phyloP scores from a whole-genome alignment of 2,113 vertebrate species.

The Sminthopsis crassicaudata region DNA sequence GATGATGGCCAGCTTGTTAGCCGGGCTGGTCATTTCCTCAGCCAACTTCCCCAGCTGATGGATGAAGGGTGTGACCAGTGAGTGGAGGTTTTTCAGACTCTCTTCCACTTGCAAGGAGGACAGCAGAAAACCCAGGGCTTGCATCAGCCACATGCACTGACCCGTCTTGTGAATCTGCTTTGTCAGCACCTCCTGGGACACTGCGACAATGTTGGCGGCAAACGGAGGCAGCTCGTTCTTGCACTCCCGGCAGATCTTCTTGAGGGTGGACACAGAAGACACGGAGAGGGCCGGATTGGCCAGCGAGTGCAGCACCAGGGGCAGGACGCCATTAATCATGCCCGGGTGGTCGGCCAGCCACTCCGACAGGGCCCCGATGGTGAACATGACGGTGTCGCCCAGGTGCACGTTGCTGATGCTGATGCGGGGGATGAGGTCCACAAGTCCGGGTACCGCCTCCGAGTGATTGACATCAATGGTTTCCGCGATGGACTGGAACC shows the following conservation, averaged over 20 bases:
- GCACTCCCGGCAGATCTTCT: slow-evolving; percentile 99
- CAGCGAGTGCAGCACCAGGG: slow-evolving; percentile 95
- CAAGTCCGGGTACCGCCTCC: too few species aligned
- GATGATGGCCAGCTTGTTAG: slow-evolving; percentile 98
- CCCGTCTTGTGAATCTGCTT: slow-evolving; percentile 97
- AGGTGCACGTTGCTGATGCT: slow-evolving; percentile 99
- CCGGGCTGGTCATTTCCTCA: slow-evolving; percentile 97
- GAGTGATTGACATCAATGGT: too few species aligned
- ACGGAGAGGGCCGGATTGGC: slow-evolving; percentile 98
- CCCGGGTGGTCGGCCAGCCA: slow-evolving; percentile 99
- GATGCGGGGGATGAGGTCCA: slow-evolving; percentile 96
- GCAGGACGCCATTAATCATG: slow-evolving; percentile 98
- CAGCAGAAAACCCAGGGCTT: slow-evolving; percentile 97
- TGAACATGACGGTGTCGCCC: slow-evolving; percentile 99
- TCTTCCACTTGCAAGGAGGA: slow-evolving; percentile 97
- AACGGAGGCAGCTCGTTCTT: slow-evolving; percentile 98
- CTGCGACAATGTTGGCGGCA: slow-evolving; percentile 97
- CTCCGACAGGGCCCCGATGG: slow-evolving; percentile 97
- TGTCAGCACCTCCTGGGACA: slow-evolving; percentile 99
- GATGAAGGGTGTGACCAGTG: slow-evolving; percentile 97
- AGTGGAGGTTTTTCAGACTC: slow-evolving; percentile 97
- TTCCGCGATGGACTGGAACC: too few species aligned
- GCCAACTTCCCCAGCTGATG: slow-evolving; percentile 98
- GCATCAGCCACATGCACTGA: slow-evolving; percentile 99
- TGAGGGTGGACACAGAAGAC: slow-evolving; percentile 97